Conservation (phyloP, 2,113 vertebrate species). For the Trogon surrucura region DNA sequence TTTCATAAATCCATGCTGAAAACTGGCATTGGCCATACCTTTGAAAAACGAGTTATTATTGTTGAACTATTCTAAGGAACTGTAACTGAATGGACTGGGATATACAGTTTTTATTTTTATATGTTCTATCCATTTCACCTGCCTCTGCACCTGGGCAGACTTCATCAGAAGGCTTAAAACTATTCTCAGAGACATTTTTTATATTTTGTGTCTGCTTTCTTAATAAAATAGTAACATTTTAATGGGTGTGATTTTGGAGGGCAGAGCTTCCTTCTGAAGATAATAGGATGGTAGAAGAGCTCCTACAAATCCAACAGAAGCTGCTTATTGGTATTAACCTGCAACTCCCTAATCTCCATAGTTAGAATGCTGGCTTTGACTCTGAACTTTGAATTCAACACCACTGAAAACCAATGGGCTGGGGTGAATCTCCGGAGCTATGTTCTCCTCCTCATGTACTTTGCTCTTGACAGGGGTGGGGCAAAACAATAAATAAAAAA, state of each 20-base stretch:
- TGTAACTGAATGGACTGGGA: neutral
- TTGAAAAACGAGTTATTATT: neutral
- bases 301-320: rapidly evolving
- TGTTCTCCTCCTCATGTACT: neutral
- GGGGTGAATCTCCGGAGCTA: neutral
- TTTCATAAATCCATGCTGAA: neutral
- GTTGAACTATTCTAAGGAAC: neutral
- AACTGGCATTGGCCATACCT: neutral
- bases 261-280: neutral
- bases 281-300: neutral
- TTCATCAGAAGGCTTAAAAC: neutral
- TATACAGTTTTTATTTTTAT: neutral
- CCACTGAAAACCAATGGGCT: neutral
- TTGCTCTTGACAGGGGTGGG: neutral
- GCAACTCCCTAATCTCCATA: neutral
- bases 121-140: neutral
- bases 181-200: neutral
- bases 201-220: neutral
- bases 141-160: neutral
- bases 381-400: neutral
- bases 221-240: neutral
- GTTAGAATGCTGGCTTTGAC: neutral
- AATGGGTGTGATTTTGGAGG: neutral
- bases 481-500: neutral
- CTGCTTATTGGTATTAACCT: neutral